Evolutionary conservation across 2,888 invertebrate species (phyloP).

Genomic region (Heliconius cydno): DNA sequence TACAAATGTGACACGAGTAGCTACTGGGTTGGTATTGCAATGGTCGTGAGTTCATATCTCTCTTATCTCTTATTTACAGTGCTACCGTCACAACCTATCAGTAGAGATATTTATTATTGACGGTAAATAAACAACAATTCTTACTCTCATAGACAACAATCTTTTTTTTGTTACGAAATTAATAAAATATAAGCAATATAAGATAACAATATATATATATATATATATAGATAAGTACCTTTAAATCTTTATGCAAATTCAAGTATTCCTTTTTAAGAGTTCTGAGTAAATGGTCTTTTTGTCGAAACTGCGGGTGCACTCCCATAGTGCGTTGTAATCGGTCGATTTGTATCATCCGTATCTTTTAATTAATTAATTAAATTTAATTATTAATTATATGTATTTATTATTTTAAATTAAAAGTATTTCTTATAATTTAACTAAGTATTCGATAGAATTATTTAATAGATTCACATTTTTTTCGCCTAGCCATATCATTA

Average conservation of each 20-base stretch:
- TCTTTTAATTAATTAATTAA: conserved; percentile 51
- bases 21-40: neutral
- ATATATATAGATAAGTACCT: conserved; percentile 58
- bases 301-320: conserved; percentile 70
- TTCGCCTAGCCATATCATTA: too few relatives aligned
- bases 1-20: neutral
- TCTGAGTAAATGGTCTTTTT: conserved; percentile 65
- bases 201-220: neutral
- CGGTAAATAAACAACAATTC: neutral
- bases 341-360: conserved; percentile 71
- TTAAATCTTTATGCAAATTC: conserved; percentile 64
- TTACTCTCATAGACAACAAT: too few relatives aligned
- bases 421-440: too few relatives aligned
- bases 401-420: too few relatives aligned
- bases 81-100: neutral
- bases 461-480: too few relatives aligned
- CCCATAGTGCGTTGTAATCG: conserved; percentile 65
- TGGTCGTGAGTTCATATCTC: neutral
- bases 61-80: neutral
- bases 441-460: too few relatives aligned
- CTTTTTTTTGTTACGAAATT: neutral
- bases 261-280: conserved; percentile 67
- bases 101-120: neutral
- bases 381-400: too few relatives aligned
- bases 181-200: neutral